Evolutionary conservation across 2,888 invertebrate genomes (phyloP), one percentile per base, ranked within the genome.

Genomic region (Chydorus sphaericus): DNA sequence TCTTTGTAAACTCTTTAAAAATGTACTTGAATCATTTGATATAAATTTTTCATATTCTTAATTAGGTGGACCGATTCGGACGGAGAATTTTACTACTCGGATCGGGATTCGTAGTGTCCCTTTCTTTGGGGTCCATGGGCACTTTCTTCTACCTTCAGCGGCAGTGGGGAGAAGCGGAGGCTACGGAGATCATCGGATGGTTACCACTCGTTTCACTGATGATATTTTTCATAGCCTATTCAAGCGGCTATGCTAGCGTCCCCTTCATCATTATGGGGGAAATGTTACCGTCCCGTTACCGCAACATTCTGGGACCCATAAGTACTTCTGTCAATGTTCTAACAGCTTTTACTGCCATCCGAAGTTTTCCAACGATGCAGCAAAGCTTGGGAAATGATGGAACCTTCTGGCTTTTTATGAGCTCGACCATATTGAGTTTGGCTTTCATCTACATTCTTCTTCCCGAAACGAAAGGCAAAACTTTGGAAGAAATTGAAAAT

Each of bases 391-490:
- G 56, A 8, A 36, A 31, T 26, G 33, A 56, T n/a, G 56, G 56
- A 5, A 44, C 50, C 4, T 56, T 56, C 29, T 56, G 36, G 36
- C 51, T 56, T 16, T 56, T 30, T 38, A 29, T 38, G 23, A 36
- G 49, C 8, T 56, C 51, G 7, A 44, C 33, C 18, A 20, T 56
- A 6, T n/a, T 37, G 28, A 44, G 44, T 5, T 36, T 31, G n/a
- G 26, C 51, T 14, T 56, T 56, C 14, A 51, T 56, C 16, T 56
- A 50, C 37, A 37, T 56, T 18, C 26, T 33, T 16, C 28, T 56
- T n/a, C 56, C 56, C 18, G 56, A 56, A 30, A 56, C 56, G 16
- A 56, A 56, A 37, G 56, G 56, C n/a, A 56, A 56, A 51, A 50
- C 50, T 6, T 33, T 56, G 26, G 56, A 56, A 30, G 56, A 56